phyloP scores from a whole-genome alignment of 2,113 vertebrate species.

The Tenrec ecaudatus region DNA sequence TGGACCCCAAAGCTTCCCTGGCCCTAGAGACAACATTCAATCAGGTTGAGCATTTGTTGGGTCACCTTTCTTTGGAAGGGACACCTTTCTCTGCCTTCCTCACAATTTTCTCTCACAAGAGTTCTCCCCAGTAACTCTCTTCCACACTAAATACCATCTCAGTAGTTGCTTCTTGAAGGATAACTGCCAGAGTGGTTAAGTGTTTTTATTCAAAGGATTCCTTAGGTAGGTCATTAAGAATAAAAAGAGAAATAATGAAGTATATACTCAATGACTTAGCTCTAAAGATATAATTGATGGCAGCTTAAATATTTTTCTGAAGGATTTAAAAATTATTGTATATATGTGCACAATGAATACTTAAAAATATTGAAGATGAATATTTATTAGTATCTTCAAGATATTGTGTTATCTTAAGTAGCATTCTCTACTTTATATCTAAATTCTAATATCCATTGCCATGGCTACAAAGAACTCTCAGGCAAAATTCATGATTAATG shows the following conservation, averaged over 20 bases:
- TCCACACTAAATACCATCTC: neutral
- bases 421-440: too few species aligned
- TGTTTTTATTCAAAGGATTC: slow-evolving; percentile 27
- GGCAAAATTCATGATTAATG: too few species aligned
- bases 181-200: slow-evolving; percentile 12
- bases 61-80: too few species aligned
- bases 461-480: too few species aligned
- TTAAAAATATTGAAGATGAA: neutral
- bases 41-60: too few species aligned
- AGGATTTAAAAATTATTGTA: neutral
- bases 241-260: neutral
- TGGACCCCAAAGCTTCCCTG: too few species aligned
- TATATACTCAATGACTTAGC: neutral
- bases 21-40: too few species aligned
- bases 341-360: neutral
- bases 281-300: neutral
- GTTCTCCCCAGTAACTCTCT: neutral
- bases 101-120: neutral
- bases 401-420: too few species aligned
- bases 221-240: slow-evolving; percentile 26
- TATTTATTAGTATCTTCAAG: neutral
- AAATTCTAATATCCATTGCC: too few species aligned
- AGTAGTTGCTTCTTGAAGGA: neutral
- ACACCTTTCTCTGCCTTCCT: neutral
- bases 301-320: neutral